phyloP scores from a whole-genome alignment of 2,888 invertebrate species.

The Eupeodes luniger region DNA sequence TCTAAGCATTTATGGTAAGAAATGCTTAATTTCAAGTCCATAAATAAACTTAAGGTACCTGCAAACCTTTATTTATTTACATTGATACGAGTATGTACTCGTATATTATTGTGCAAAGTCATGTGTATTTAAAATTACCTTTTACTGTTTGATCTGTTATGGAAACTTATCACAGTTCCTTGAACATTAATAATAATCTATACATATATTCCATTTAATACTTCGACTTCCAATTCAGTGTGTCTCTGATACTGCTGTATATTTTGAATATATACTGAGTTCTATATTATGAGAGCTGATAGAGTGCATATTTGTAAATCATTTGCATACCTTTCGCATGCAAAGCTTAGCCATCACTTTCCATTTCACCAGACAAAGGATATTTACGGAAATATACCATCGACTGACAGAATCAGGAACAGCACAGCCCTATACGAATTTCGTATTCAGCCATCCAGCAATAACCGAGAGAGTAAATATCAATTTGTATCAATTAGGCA shows the following conservation, averaged over 20 bases:
- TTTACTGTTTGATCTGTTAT: constrained; percentile 2
- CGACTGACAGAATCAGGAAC: not conserved
- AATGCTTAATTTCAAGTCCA: no score
- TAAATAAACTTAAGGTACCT: no score
- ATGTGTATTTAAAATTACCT: constrained; percentile 2
- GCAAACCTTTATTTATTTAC: no score
- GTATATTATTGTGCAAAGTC: constrained; percentile 8
- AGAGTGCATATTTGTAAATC: constrained; percentile 56
- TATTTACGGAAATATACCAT: constrained; percentile 17
- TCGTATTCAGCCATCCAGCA: constrained; percentile 20
- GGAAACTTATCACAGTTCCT: constrained; percentile 17
- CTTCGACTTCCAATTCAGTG: not conserved
- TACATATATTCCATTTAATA: no score
- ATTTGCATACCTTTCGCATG: constrained; percentile 65
- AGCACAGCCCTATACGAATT: constrained; percentile 7
- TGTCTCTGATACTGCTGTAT: no score
- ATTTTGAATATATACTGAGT: not conserved
- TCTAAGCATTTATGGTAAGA: no score
- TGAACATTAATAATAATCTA: constrained; percentile 12
- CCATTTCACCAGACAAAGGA: constrained; percentile 66
- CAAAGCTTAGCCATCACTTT: constrained; percentile 63
- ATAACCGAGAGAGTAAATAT: constrained; percentile 62
- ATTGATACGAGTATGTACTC: no score
- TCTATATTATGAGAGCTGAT: constrained; percentile 1
- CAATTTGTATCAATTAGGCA: constrained; percentile 74